Conservation (phyloP, 2,797 vertebrate species). For the Brachyrhaphis roseni region DNA sequence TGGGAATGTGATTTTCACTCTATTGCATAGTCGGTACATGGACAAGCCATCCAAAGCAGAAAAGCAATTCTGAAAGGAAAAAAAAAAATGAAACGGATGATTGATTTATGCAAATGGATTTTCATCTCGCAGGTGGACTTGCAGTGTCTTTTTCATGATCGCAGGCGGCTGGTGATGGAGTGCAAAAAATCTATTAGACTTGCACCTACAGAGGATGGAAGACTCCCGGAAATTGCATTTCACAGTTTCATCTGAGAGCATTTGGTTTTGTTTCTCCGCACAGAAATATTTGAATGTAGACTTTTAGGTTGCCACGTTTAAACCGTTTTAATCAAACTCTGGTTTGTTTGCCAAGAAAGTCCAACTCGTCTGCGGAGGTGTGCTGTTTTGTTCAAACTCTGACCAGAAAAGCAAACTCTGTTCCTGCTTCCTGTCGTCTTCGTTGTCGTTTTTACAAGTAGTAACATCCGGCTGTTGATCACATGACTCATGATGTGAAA, state of each 20-base stretch:
- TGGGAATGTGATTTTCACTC: conserved; percentile 5
- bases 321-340: too few relatives aligned
- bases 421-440: too few relatives aligned
- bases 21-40: neutral
- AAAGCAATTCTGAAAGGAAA: neutral
- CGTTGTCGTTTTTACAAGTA: too few relatives aligned
- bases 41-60: conserved; percentile 2
- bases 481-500: too few relatives aligned
- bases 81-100: neutral
- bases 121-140: neutral
- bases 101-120: conserved; percentile 2
- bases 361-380: too few relatives aligned
- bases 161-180: neutral
- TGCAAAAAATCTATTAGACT: neutral
- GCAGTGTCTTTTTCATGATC: neutral
- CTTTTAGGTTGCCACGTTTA: neutral
- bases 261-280: neutral
- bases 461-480: too few relatives aligned
- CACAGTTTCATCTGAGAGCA: neutral
- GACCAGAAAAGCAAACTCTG: too few relatives aligned
- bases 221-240: neutral
- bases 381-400: too few relatives aligned
- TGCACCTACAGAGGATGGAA: neutral
- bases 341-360: too few relatives aligned
- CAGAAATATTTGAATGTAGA: neutral